These are phyloP conservation scores for Spheniscus humboldti DNA, from an alignment of 2,797 vertebrate genomes.

Conservation along the genomic window DNA sequence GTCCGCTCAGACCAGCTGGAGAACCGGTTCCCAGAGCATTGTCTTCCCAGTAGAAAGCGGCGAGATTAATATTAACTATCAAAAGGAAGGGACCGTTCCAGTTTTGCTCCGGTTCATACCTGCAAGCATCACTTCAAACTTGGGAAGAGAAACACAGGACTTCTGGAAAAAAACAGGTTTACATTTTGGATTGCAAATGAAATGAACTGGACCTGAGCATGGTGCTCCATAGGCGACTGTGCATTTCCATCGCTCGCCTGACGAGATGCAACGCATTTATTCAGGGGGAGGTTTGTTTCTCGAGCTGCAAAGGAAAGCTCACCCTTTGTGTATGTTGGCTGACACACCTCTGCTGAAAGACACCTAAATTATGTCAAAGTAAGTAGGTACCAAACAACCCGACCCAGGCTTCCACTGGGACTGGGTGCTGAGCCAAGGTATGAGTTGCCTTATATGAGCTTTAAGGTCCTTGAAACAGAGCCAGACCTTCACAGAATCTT, in stretches of 20 bases:
- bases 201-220: neutral
- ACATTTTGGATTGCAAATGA: neutral
- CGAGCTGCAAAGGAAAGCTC: neutral
- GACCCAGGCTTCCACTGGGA: neutral
- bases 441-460: neutral
- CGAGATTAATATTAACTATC: neutral
- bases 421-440: neutral
- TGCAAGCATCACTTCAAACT: neutral
- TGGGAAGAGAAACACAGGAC: neutral
- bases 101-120: neutral
- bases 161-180: neutral
- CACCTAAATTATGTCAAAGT: neutral
- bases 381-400: neutral
- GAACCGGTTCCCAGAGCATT: neutral
- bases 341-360: neutral
- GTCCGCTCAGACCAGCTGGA: neutral
- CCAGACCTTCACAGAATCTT: neutral
- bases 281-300: neutral
- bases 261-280: fast-evolving
- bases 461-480: neutral
- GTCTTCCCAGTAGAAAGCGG: neutral
- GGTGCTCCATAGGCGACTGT: neutral
- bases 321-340: neutral
- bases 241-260: neutral
- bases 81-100: neutral